These are phyloP conservation scores for Silurus glanis DNA, from an alignment of 2,113 vertebrate genomes.

Conservation along the genomic window DNA sequence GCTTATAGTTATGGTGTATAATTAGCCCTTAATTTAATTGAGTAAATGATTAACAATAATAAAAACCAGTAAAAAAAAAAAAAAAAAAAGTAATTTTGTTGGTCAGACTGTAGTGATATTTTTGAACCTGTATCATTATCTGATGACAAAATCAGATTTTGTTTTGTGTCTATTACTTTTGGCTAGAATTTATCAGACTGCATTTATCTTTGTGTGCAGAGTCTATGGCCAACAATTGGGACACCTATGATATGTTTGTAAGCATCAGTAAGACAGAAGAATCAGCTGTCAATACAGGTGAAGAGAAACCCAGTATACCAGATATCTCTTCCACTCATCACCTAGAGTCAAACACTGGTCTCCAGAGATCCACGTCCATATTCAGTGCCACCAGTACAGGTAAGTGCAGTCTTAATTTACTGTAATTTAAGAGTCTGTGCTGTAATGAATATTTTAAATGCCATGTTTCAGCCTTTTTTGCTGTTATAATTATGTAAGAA, in stretches of 20 bases:
- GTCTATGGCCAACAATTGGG: slow-evolving; percentile 74
- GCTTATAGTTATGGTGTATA: neutral
- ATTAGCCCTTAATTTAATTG: too few species aligned
- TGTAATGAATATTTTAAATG: too few species aligned
- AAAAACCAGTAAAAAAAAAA: too few species aligned
- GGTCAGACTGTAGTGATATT: neutral
- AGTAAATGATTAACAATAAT: too few species aligned
- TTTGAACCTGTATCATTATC: neutral
- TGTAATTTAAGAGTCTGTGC: neutral
- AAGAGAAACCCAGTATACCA: neutral
- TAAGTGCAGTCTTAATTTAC: slow-evolving; percentile 50
- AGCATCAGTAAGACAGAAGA: slow-evolving; percentile 32
- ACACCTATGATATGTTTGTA: slow-evolving; percentile 71
- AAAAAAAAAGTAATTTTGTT: too few species aligned
- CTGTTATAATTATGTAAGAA: neutral
- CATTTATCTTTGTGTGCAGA: slow-evolving; percentile 60
- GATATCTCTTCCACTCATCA: slow-evolving; percentile 33
- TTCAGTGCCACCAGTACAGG: slow-evolving; percentile 67
- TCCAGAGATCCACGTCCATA: slow-evolving; percentile 43
- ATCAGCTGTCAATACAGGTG: neutral
- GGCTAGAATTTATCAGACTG: neutral
- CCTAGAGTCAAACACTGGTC: slow-evolving; percentile 12
- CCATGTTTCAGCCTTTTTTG: neutral
- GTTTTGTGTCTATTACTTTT: neutral
- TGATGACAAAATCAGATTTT: neutral